phyloP scores from a whole-genome alignment of 2,797 vertebrate genomes.

The Staurois parvus region DNA sequence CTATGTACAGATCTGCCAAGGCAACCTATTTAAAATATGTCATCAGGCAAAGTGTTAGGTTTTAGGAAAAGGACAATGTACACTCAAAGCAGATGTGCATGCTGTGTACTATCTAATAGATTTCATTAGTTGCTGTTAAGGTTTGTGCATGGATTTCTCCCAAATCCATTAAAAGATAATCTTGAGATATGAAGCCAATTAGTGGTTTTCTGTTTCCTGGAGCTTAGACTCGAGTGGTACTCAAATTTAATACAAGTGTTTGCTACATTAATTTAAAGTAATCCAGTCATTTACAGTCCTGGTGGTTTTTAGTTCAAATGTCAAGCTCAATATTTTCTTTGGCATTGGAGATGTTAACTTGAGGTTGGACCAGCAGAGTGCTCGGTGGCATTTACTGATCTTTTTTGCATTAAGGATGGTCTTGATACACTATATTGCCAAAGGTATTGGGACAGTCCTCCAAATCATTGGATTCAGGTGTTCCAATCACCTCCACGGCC shows the following conservation, averaged over 20 bases:
- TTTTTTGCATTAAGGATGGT: not conserved
- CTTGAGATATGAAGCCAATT: slow-evolving; percentile 17
- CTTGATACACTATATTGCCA: no score
- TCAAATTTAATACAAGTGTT: not conserved
- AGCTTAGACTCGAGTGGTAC: slow-evolving; percentile 19
- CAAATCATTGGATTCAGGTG: no score
- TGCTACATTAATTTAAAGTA: slow-evolving; percentile 2
- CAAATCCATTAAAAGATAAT: slow-evolving; percentile 29
- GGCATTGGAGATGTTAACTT: not conserved
- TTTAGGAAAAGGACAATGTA: no score
- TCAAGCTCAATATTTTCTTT: not conserved
- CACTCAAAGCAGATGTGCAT: slow-evolving; percentile 28
- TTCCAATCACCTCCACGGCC: no score
- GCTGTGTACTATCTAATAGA: slow-evolving; percentile 28
- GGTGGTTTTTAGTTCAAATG: not conserved
- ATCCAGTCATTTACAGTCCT: not conserved
- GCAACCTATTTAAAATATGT: no score
- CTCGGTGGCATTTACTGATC: not conserved
- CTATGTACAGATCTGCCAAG: no score
- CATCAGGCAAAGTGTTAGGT: no score
- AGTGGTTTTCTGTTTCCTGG: slow-evolving; percentile 16
- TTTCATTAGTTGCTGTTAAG: slow-evolving; percentile 32
- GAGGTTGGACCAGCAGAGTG: not conserved
- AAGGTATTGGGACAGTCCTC: no score
- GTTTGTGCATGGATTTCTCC: slow-evolving; percentile 6